Base-by-base conservation (phyloP, 37 sponge, comb jelly and placozoan species). In the Amphimedon queenslandica region DNA sequence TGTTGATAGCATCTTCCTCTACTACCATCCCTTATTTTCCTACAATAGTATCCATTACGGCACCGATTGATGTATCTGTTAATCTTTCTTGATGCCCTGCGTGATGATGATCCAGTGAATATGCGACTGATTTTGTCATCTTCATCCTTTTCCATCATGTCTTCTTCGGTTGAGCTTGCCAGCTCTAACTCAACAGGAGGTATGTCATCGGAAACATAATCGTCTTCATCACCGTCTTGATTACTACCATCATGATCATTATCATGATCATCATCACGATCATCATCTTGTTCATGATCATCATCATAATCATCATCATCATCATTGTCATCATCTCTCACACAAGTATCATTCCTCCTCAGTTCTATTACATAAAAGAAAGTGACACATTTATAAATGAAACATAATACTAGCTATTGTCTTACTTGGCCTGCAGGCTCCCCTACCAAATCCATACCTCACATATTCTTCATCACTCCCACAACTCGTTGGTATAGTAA, bases 271-370 rank as follows among this genome's bases (percentile, higher is more conserved):
- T 29, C 18, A 20, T 63, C 24, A 11, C 24, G 6, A 20, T 24
- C 24, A n/a, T 29, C 18, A 20, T 29, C 64, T 11, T 63, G 8
- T 11, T 63, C 31, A 63, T 63, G 20, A 24, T 63, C 64, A 20
- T 24, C 64, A 63, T 63, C 64, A 24, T 29, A 10, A 63, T 29
- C 64, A 63, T 63, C 64, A 29, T 29, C 64, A 63, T 24, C 64
- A 63, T 29, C 64, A 63, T 24, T 23, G 10, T 63, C 31, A 29
- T 63, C 32, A 20, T 24, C 64, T 21, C 24, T 20, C 8, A 21
- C 64, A 63, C 13, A 8, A 47, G 8, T 13, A 13, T 47, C 53
- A 47, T 47, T 13, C 13, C 13, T 13, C 8, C n/a, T n/a, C n/a
- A n/a, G n/a, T n/a, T n/a, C n/a, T n/a, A n/a, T n/a, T n/a, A n/a